Base-by-base conservation (phyloP, 92 coral and sea anemone species). In the Zoanthus sansibaricus region DNA sequence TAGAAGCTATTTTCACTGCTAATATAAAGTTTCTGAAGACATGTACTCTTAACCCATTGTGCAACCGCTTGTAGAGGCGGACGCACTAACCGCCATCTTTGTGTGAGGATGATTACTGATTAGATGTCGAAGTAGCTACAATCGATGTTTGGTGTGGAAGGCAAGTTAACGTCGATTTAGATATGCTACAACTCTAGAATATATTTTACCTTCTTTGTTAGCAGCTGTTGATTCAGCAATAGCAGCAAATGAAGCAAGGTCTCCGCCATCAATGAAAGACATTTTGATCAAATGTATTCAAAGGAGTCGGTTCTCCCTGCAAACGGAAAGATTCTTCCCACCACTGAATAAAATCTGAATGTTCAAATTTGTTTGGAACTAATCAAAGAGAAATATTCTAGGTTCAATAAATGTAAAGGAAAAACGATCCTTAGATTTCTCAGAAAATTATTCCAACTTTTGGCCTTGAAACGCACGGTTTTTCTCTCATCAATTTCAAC, bases 241-340 rank as follows among this genome's bases (percentile, higher is more conserved):
- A 15, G 94, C 98, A 61, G 96, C 98, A 79, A 91, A 92, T 17
- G 94, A 91, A 32, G 98, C 93, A 7, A 93, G 96, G 66, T 94
- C 96, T 83, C 96, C 94, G 67, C 94, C 90, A 56, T 94, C 96
- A 31, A 89, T 89, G 82, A 94, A 93, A 55, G 98, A 94, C 98
- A 94, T 94, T 75, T 61, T 82, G 61, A 16, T 37, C 86, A 48
- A 90, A 52, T 78, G 75, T 72, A 20, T 66, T 68, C 54, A 79
- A 61, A 25, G 59, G 84, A 46, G 55, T 79, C 83, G 52, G 37
- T 37, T 56, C 55, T 62, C 55, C 83, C 86, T 73, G 84, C 84
- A 87, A 91, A 72, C 69, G 70, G 71, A 73, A 82, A 83, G 71
- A 70, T 13, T 59, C 17, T 58, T 62, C 37, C 71, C 49, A 48